Base-by-base conservation (phyloP, 1,140 invertebrate genomes). In the Neodiprion fabricii region DNA sequence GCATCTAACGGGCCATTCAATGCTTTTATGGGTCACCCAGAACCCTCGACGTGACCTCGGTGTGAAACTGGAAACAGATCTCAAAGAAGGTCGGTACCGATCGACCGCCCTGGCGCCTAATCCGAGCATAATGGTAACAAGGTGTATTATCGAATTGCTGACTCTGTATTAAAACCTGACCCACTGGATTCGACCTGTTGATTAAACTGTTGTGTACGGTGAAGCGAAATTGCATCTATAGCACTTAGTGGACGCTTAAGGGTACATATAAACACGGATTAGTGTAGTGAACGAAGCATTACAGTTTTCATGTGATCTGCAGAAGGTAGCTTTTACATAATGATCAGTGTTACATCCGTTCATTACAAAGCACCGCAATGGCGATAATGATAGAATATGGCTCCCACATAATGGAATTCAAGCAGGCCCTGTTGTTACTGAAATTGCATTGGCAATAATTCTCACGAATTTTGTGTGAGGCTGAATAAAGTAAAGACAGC, bases 1-100 rank as follows among this genome's bases (percentile, higher is more conserved):
- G 40, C 40, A 23, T 69, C 67, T 69, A 80, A 80, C 80, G 80
- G 79, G 74, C n/a, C 9, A 61, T 61, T 47, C 17, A 23, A 69
- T 47, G 67, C 21, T 12, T 69, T 14, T 69, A 69, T 69, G 67
- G 67, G 67, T 12, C 67, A 69, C 67, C 67, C 67, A 69, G 67
- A 69, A 69, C 17, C 40, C 61, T 14, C 12, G 11, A 21, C 17
- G 14, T 11, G 67, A 69, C 14, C 67, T 69, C 21, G 14, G 21
- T 21, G 21, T 14, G 67, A 69, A 69, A 69, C 12, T 47, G 67
- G 67, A 11, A 23, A 69, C 12, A 14, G 61, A 47, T 21, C 5
- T 14, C 67, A 14, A 21, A 21, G 67, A 69, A 7, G 61, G 17
- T 21, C 17, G 12, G 61, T 14, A 14, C 17, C 17, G 4, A 65